Percentiles rank a stretch among this genome's conserved stretches.
These are phyloP conservation scores for Catostylus mosaicus DNA, from an alignment of 30 jellyfish, hydroid and myxozoan species.

Conservation along the genomic window DNA sequence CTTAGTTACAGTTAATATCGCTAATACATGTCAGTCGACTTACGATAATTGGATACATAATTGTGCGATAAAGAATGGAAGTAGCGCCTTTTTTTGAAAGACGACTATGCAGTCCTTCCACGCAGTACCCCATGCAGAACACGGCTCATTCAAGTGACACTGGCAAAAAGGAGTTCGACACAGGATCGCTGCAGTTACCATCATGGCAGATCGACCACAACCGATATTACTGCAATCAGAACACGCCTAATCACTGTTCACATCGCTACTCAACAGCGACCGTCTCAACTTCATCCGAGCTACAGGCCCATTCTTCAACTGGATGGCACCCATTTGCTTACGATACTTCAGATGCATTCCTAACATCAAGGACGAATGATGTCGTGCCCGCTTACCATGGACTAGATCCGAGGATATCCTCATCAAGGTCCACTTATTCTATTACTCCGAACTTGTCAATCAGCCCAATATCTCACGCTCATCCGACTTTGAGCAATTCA, in stretches of 20 bases:
- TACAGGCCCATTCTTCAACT: slow-evolving; percentile 30
- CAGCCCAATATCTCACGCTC: slow-evolving; percentile 12
- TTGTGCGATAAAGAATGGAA: slow-evolving; percentile 31
- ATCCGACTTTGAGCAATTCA: slow-evolving; percentile 27
- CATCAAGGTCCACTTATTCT: slow-evolving; percentile 27
- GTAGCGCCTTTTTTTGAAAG: slow-evolving; percentile 50
- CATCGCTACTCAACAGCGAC: slow-evolving; percentile 50
- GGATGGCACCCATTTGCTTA: slow-evolving; percentile 59
- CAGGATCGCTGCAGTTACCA: slow-evolving; percentile 37
- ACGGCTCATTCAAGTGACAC: slow-evolving; percentile 5
- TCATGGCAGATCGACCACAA: slow-evolving; percentile 52
- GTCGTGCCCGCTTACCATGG: slow-evolving; percentile 41
- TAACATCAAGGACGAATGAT: slow-evolving; percentile 36
- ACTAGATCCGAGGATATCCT: slow-evolving; percentile 9
- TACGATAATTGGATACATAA: slow-evolving; percentile 5
- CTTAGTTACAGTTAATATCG: not conserved
- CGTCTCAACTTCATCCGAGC: slow-evolving; percentile 2
- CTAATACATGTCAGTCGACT: slow-evolving; percentile 5
- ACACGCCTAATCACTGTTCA: slow-evolving; percentile 35
- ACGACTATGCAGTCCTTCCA: slow-evolving; percentile 47
- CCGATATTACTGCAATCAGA: slow-evolving; percentile 28
- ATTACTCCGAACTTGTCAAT: slow-evolving; percentile 6
- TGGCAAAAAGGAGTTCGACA: slow-evolving; percentile 28
- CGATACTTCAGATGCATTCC: slow-evolving; percentile 48
- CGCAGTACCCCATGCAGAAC: slow-evolving; percentile 34